A percentile compares a stretch with the other conserved stretches of the same genome.
Evolutionary conservation across 2,113 vertebrate species (phyloP).

Genomic region (Hemichromis elongatus): DNA sequence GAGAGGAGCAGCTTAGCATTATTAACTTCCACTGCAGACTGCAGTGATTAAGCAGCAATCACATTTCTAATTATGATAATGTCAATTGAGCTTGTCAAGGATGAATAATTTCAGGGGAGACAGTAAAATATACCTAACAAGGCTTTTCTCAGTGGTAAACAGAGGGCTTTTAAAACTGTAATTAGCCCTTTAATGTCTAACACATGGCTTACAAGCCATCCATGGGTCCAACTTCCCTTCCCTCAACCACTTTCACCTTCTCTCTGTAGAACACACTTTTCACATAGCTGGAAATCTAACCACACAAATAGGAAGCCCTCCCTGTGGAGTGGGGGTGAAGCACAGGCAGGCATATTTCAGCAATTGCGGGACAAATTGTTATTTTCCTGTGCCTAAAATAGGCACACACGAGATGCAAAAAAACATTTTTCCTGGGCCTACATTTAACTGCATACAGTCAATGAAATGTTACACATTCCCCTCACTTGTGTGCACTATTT

Average conservation of each 20-base stretch:
- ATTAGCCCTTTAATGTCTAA: conserved; percentile 77
- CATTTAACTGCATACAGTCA: not conserved
- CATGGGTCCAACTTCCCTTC: conserved; percentile 54
- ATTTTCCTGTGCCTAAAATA: conserved; percentile 64
- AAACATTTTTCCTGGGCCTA: not conserved
- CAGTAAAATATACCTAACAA: conserved; percentile 76
- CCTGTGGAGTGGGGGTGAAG: conserved; percentile 26
- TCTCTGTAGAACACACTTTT: conserved; percentile 63
- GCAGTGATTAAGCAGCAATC: conserved; percentile 61
- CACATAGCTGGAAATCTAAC: conserved; percentile 67
- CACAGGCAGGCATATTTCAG: conserved; percentile 37
- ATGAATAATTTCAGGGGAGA: conserved; percentile 76
- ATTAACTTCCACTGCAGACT: conserved; percentile 41
- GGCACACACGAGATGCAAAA: conserved; percentile 8
- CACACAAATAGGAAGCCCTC: conserved; percentile 59
- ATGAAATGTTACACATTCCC: not conserved
- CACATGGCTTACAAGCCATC: conserved; percentile 66
- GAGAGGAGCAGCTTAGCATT: conserved; percentile 25
- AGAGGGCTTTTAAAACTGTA: conserved; percentile 70
- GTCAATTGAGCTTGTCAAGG: conserved; percentile 75
- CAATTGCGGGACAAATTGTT: conserved; percentile 63
- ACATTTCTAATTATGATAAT: conserved; percentile 73
- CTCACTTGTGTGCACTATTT: not conserved
- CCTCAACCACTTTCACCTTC: conserved; percentile 50
- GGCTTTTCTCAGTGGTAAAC: conserved; percentile 70